Percentiles rank a stretch among this genome's conserved stretches.
These are phyloP conservation scores for human (Homo sapiens) DNA, from an alignment of 2,113 vertebrate genomes.

Conservation along the genomic window DNA sequence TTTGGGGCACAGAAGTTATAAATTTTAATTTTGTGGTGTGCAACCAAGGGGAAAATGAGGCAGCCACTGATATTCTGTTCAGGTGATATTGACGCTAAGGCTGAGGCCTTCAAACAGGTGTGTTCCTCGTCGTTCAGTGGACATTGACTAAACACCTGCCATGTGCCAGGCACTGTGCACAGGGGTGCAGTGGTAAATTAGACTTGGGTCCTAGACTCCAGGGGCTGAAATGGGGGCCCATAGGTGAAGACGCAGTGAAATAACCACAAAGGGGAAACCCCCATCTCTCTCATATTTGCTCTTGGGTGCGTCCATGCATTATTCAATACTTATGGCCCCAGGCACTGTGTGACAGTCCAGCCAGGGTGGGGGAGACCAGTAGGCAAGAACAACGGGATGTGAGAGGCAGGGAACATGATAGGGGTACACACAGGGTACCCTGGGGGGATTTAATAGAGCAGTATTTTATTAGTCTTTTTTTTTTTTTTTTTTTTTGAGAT, in stretches of 20 bases:
- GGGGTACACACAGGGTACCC: not conserved
- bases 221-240: not conserved
- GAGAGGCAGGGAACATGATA: not conserved
- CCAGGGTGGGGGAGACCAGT: too few relatives aligned
- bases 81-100: too few relatives aligned
- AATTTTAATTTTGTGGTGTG: not conserved
- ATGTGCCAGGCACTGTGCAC: accelerated
- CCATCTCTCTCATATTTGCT: not conserved
- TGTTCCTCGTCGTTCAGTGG: not conserved
- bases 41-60: not conserved
- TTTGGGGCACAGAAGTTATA: not conserved
- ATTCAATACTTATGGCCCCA: not conserved
- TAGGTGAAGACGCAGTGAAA: not conserved
- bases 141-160: too few relatives aligned
- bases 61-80: accelerated
- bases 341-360: too few relatives aligned
- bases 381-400: not conserved
- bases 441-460: not conserved
- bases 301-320: not conserved
- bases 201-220: too few relatives aligned
- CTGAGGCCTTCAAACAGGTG: not conserved
- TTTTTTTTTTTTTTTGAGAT: too few relatives aligned
- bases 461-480: not conserved
- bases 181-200: not conserved
- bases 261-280: not conserved